Base-by-base conservation (phyloP, 2,888 invertebrate genomes). In the Polydesmus complanatus region DNA sequence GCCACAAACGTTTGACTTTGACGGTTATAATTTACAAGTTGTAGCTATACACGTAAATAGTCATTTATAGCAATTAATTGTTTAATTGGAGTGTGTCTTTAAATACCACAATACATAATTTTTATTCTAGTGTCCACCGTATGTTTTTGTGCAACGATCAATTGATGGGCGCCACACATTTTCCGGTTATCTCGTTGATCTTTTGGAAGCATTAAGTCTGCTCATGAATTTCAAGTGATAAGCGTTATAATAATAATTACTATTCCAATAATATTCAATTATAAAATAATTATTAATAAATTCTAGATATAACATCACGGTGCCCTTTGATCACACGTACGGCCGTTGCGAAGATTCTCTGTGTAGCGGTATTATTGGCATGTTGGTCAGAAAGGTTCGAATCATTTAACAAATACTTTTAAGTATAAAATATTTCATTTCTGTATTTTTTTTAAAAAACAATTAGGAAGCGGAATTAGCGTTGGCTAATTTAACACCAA, bases 161-260 rank as follows among this genome's bases (percentile, higher is more conserved):
- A 23, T 37, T 37, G 52, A 56, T 18, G 61, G 61, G 22, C 22
- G 48, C 19, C 25, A 51, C 23, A 52, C 23, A 19, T 61, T 61
- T 52, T n/a, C 27, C 22, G 61, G 61, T 8, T 61, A 61, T 27
- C 37, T 61, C 22, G 53, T 61, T 3, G 61, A 61, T 53, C 11
- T 61, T 5, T 2, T 61, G 19, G 50, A 56, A 27, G 57, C 25
- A 1, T 37, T 61, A 8, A 26, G 27, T n/a, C 26, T 49, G n/a
- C 49, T 56, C 18, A 57, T 61, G 61, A 61, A 61, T 37, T 61
- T 61, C 21, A 56, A 26, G 61, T 61, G n/a, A n/a, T n/a, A n/a
- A n/a, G n/a, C n/a, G n/a, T n/a, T n/a, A n/a, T n/a, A 56, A 54
- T 23, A 22, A 37, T 21, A 51, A 51, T n/a, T 21, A n/a, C n/a